A percentile compares a stretch with the other conserved stretches of the same genome.
phyloP scores from a whole-genome alignment of 2,888 invertebrate species.

The Torymus auratus region DNA sequence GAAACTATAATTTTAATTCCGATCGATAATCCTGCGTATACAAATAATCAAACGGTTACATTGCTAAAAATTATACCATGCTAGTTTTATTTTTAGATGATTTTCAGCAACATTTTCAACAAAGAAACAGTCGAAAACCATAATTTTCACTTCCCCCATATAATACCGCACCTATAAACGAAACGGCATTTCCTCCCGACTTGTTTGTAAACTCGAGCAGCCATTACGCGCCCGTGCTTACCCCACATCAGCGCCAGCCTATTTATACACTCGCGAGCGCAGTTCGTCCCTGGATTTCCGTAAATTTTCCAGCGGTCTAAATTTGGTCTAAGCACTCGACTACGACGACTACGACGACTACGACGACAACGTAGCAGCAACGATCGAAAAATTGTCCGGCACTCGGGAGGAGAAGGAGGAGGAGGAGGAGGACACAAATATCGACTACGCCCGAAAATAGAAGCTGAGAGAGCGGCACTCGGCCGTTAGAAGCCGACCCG shows the following conservation, averaged over 20 bases:
- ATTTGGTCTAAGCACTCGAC: constrained; percentile 13
- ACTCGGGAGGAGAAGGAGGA: neutral
- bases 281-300: constrained; percentile 31
- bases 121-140: too few species aligned
- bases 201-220: too few species aligned
- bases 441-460: constrained; percentile 40
- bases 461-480: neutral
- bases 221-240: too few species aligned
- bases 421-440: neutral
- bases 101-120: too few species aligned
- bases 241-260: neutral
- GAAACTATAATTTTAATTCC: too few species aligned
- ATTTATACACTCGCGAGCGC: constrained; percentile 3
- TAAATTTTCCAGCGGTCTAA: constrained; percentile 42
- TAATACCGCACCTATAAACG: too few species aligned
- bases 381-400: constrained; percentile 47
- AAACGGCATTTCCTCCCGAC: too few species aligned
- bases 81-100: too few species aligned
- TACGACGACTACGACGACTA: constrained; percentile 8
- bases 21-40: too few species aligned
- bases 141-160: too few species aligned
- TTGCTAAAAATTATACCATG: too few species aligned
- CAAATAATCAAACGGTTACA: too few species aligned
- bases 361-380: neutral
- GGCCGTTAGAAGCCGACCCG: constrained; percentile 9